These are phyloP conservation scores for Gallinago undulata DNA, from an alignment of 2,113 vertebrate genomes.

Conservation along the genomic window DNA sequence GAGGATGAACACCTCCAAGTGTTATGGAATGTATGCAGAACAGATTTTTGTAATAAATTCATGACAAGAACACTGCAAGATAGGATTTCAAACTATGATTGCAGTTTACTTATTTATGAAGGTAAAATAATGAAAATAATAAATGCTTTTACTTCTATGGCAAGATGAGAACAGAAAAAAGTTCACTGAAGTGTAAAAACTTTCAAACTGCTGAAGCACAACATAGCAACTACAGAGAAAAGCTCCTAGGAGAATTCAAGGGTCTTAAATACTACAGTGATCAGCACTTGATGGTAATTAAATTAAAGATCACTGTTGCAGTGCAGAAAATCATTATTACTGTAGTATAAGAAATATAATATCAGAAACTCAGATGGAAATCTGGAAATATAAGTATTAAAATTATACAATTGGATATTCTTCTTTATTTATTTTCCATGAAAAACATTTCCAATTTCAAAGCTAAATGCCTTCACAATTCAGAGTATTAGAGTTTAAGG, in stretches of 20 bases:
- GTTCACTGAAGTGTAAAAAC: neutral
- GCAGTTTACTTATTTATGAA: neutral
- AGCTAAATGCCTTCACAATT: neutral
- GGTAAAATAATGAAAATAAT: neutral
- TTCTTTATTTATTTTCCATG: neutral
- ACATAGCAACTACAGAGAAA: slow-evolving; percentile 1
- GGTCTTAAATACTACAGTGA: slow-evolving; percentile 24
- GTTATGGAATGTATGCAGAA: neutral
- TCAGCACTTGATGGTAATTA: slow-evolving; percentile 25
- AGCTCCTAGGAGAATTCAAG: slow-evolving; percentile 3
- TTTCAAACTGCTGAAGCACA: slow-evolving; percentile 39
- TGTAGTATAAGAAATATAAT: neutral
- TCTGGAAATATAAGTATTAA: neutral
- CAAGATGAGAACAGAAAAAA: slow-evolving; percentile 22
- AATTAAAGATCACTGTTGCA: slow-evolving; percentile 39
- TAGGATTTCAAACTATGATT: neutral
- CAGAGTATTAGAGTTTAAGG: neutral
- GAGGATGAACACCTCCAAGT: neutral
- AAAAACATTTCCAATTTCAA: neutral
- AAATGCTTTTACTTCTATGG: neutral
- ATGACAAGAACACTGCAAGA: neutral
- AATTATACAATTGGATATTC: neutral
- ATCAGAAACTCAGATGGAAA: neutral
- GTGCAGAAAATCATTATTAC: neutral
- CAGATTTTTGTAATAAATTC: neutral